Evolutionary conservation across 2,113 vertebrate species (phyloP).

Genomic region (Dasyornis broadbenti): DNA sequence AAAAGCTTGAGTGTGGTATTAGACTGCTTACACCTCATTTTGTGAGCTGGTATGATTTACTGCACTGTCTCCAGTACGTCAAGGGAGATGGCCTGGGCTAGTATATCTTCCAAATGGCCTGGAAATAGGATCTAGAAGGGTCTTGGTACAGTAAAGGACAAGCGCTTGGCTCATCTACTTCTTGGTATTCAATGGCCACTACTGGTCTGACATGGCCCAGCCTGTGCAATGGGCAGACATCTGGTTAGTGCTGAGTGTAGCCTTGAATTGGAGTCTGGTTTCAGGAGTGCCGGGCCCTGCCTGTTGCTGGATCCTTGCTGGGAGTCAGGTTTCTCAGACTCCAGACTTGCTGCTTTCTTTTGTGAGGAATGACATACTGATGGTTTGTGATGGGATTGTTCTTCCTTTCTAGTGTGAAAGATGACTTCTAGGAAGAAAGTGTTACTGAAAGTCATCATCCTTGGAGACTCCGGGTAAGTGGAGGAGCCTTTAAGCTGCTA

Average conservation of each 20-base stretch:
- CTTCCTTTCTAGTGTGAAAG: conserved; percentile 73
- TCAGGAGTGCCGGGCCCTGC: background rate
- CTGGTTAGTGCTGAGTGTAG: background rate
- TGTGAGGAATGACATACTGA: background rate
- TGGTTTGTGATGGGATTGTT: background rate
- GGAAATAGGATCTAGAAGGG: background rate
- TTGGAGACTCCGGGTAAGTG: conserved; percentile 97
- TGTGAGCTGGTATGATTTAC: background rate
- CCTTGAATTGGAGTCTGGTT: background rate
- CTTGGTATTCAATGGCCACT: background rate
- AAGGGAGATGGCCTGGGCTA: background rate
- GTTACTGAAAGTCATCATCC: conserved; percentile 96
- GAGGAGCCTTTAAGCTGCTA: background rate
- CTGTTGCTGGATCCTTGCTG: background rate
- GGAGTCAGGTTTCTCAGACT: background rate
- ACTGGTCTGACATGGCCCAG: background rate
- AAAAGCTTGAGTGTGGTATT: background rate
- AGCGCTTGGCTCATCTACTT: background rate
- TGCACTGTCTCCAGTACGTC: background rate
- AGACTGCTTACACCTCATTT: background rate
- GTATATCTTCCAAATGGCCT: background rate
- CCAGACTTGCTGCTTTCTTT: background rate
- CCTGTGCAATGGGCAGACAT: background rate
- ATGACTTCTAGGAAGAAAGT: conserved; percentile 99
- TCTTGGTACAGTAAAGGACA: background rate